These are phyloP conservation scores for Dinothrombium tinctorium DNA, from an alignment of 1,140 invertebrate genomes.

Conservation along the genomic window DNA sequence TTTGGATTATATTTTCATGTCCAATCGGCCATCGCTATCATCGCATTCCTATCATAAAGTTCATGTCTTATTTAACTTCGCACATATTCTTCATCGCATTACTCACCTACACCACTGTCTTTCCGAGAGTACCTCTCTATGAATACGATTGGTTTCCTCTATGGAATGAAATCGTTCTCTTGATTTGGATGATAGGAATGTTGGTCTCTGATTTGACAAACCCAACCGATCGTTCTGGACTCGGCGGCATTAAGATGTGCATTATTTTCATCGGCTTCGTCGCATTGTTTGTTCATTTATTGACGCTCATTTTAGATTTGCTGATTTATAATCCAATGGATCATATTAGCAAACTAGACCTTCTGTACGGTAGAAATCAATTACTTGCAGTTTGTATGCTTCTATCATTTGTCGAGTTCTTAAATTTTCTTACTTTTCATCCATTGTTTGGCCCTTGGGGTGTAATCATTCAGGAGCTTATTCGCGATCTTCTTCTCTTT, in stretches of 20 bases:
- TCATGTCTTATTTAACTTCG: conserved; percentile 95
- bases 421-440: conserved; percentile 93
- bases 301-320: conserved; percentile 1
- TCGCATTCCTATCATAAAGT: conserved; percentile 78
- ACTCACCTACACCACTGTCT: conserved; percentile 67
- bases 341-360: not conserved
- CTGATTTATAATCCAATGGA: not conserved
- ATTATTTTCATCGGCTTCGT: conserved; percentile 76
- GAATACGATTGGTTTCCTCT: conserved; percentile 29
- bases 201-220: conserved; percentile 87
- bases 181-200: conserved; percentile 84
- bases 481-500: conserved; percentile 63
- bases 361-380: conserved; percentile 70
- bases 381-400: conserved; percentile 80
- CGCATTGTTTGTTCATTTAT: conserved; percentile 59
- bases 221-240: conserved; percentile 75
- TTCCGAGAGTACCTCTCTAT: conserved; percentile 36
- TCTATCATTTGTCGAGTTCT: conserved; percentile 81
- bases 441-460: conserved; percentile 95
- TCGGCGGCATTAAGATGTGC: conserved; percentile 66
- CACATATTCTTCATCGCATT: conserved; percentile 91
- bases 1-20: conserved; percentile 88
- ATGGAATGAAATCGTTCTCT: conserved; percentile 86
- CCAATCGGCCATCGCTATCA: conserved; percentile 84
- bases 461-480: conserved; percentile 33